Base-by-base conservation (phyloP, 2,888 invertebrate species). In the Archaeoteleia sp. region DNA sequence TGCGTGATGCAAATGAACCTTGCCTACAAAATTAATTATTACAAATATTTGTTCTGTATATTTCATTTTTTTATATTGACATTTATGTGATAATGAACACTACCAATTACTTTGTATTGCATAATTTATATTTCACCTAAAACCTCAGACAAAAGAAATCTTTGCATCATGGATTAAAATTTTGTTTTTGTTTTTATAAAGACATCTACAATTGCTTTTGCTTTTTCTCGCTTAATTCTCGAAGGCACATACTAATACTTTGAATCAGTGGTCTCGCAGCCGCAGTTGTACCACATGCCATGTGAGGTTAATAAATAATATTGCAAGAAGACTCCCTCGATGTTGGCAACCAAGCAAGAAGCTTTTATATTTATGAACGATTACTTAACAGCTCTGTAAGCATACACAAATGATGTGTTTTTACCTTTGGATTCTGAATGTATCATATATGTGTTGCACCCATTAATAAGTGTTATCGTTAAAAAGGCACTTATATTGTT, bases 211-310 rank as follows among this genome's bases (percentile, higher is more conserved):
- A n/a, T n/a, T n/a, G n/a, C n/a, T n/a, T n/a, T n/a, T n/a, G 23
- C 7, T 23, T 23, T 23, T 3, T 23, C 3, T 5, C 7, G 3
- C 7, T 5, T 23, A 23, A 23, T 23, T 23, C 23, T 5, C 23
- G 23, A 23, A 23, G 23, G n/a, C n/a, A n/a, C n/a, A n/a, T n/a
- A n/a, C n/a, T n/a, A n/a, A n/a, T 23, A 23, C 23, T 6, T 5
- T 32, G 12, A 32, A 7, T 1, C 63, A 63, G 74, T 83, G 78
- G 80, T 80, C 84, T 85, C 84, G 80, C 83, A 84, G 83, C 78
- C 75, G 80, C 74, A 76, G 71, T 62, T 77, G 67, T 76, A 79
- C 83, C 83, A 83, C 82, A 76, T 78, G 78, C 75, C 77, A 76
- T 77, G 76, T 78, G 76, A 77, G 74, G 67, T 74, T 74, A 70